Conservation (phyloP, 2,113 vertebrate genomes). For the Indri indri region DNA sequence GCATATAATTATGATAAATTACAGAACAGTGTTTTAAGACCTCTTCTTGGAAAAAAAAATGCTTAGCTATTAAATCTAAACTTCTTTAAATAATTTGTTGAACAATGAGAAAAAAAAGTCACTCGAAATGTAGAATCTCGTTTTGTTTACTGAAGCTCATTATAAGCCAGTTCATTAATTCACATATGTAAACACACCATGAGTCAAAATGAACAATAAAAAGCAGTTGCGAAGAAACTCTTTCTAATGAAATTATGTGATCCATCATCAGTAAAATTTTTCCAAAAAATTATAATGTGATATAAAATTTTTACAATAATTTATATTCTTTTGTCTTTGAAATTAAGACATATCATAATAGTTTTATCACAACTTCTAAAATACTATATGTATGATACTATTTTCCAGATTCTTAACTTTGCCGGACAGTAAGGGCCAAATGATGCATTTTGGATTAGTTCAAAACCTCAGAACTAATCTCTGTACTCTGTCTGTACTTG, state of each 20-base stretch:
- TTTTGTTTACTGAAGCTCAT: constrained; percentile 2
- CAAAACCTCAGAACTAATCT: neutral
- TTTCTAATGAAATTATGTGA: neutral
- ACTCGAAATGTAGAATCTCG: neutral
- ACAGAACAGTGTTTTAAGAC: neutral
- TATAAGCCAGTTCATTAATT: neutral
- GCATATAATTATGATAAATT: neutral
- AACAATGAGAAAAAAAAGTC: neutral
- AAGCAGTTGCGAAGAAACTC: neutral
- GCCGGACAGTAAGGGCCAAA: neutral
- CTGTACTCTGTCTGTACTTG: neutral
- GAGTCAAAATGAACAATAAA: neutral
- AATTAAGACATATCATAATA: neutral
- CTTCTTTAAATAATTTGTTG: neutral
- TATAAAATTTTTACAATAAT: neutral
- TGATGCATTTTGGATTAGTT: neutral
- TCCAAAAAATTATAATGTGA: neutral
- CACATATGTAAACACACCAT: neutral
- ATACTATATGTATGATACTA: neutral
- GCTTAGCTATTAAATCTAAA: neutral
- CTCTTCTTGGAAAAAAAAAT: neutral
- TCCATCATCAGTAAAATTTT: neutral
- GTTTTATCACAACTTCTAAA: neutral
- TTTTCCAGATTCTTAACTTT: neutral
- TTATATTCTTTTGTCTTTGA: neutral